phyloP scores from a whole-genome alignment of 2,797 vertebrate genomes.

The Enteromius mattozi region DNA sequence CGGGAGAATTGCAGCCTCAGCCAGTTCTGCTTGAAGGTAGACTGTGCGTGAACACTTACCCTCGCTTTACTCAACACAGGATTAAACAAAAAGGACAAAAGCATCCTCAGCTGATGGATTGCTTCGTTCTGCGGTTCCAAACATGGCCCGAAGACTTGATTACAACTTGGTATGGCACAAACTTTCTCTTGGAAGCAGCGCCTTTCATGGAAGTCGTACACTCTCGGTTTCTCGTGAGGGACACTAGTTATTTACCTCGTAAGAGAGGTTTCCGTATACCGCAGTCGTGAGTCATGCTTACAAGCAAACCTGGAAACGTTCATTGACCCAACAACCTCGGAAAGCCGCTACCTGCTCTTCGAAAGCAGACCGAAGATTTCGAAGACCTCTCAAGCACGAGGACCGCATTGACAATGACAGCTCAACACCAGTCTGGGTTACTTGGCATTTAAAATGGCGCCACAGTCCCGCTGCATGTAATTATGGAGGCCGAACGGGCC shows the following conservation, averaged over 20 bases:
- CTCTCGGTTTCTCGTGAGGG: background rate
- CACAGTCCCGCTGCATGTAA: slow-evolving; percentile 53
- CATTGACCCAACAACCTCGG: slow-evolving; percentile 37
- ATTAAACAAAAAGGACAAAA: slow-evolving; percentile 46
- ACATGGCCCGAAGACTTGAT: slow-evolving; percentile 49
- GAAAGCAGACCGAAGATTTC: slow-evolving; percentile 16
- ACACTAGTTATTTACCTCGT: slow-evolving; percentile 32
- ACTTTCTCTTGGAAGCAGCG: slow-evolving; percentile 27
- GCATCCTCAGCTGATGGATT: slow-evolving; percentile 50
- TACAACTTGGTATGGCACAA: slow-evolving; percentile 48
- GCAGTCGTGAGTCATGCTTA: slow-evolving; percentile 32
- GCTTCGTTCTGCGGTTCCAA: slow-evolving; percentile 38
- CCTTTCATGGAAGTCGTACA: slow-evolving; percentile 45
- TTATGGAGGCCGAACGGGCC: slow-evolving; percentile 47
- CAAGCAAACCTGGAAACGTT: slow-evolving; percentile 38
- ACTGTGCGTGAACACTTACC: slow-evolving; percentile 41
- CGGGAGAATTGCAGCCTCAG: slow-evolving; percentile 51
- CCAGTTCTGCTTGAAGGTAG: slow-evolving; percentile 46
- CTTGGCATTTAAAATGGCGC: slow-evolving; percentile 57
- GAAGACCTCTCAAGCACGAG: background rate
- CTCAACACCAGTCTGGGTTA: slow-evolving; percentile 31
- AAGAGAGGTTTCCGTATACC: slow-evolving; percentile 26
- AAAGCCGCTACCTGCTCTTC: slow-evolving; percentile 19
- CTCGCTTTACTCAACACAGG: slow-evolving; percentile 37
- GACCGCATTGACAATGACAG: slow-evolving; percentile 4